Conservation (phyloP, 2,113 vertebrate genomes). For the Coracopsis vasa region DNA sequence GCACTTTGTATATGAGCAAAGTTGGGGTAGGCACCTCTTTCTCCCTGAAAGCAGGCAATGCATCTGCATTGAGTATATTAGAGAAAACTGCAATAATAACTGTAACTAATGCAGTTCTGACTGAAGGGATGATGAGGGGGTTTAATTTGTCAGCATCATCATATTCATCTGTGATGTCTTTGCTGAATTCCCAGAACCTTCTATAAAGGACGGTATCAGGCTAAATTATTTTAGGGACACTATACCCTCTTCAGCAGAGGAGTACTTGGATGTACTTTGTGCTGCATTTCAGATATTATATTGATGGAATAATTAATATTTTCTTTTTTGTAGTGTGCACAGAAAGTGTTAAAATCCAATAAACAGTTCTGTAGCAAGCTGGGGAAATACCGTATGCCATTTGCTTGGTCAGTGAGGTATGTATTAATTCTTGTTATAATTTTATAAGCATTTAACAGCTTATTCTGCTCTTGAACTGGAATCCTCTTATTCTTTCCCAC, state of each 20-base stretch:
- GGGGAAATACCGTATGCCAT: slow-evolving; percentile 96
- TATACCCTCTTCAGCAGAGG: background rate
- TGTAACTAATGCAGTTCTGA: background rate
- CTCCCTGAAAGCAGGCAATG: background rate
- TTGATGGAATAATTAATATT: background rate
- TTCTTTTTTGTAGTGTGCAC: slow-evolving; percentile 80
- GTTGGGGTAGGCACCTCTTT: background rate
- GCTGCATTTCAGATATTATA: background rate
- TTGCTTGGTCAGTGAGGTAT: slow-evolving; percentile 97
- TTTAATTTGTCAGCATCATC: background rate
- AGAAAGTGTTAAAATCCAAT: slow-evolving; percentile 94
- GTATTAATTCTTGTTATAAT: slow-evolving; percentile 17
- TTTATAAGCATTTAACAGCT: background rate
- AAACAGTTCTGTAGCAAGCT: slow-evolving; percentile 95
- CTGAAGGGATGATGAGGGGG: background rate
- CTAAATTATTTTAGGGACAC: background rate
- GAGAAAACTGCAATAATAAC: background rate
- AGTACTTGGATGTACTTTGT: background rate
- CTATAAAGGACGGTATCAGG: background rate
- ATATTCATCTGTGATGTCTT: background rate
- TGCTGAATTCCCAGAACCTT: background rate
- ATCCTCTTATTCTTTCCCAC: background rate
- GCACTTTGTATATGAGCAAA: fast-evolving
- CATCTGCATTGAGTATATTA: background rate
- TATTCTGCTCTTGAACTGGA: background rate